Base-by-base conservation (phyloP, 2,888 invertebrate genomes). In the Arctia plantaginis region DNA sequence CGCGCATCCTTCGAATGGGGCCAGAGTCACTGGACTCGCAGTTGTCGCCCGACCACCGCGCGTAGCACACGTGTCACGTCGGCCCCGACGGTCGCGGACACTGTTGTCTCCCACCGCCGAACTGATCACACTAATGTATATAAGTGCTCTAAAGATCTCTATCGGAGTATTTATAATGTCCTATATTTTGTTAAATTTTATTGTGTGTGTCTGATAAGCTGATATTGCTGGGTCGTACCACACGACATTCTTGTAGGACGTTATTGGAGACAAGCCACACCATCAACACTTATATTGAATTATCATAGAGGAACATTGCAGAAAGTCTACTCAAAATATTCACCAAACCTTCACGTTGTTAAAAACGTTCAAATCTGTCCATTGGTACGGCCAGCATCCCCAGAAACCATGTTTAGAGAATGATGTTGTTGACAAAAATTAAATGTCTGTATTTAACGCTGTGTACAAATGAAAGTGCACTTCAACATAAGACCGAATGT, bases 391-490 rank as follows among this genome's bases (percentile, higher is more conserved):
- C 90, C 91, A 85, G 91, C 90, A 76, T 74, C 64, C 74, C n/a
- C 81, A 87, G 86, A 89, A 88, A 89, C 85, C 87, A 91, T 90
- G 90, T 93, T 35, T 93, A 93, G 92, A 90, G 87, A 91, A 90
- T 88, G 84, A 90, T 90, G 90, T 93, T 94, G 91, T 93, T 93
- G 84, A 92, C 90, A 93, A 93, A 78, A 94, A 92, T 89, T 91
- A 86, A 92, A 93, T 92, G 91, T 94, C 90, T 92, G 92, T 94
- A 93, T 93, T 91, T 87, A 94, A 95, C 95, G 93, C 94, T 94
- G 95, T 95, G 95, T 95, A 95, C 95, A 95, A 95, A 95, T 93
- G 86, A 92, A 95, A 95, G 95, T 95, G 95, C 95, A 95, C 95
- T 95, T 95, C 94, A 92, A 90, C 90, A 90, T 90, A 88, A 90